Conservation (phyloP, 2,113 vertebrate species). For the Motacilla alba region DNA sequence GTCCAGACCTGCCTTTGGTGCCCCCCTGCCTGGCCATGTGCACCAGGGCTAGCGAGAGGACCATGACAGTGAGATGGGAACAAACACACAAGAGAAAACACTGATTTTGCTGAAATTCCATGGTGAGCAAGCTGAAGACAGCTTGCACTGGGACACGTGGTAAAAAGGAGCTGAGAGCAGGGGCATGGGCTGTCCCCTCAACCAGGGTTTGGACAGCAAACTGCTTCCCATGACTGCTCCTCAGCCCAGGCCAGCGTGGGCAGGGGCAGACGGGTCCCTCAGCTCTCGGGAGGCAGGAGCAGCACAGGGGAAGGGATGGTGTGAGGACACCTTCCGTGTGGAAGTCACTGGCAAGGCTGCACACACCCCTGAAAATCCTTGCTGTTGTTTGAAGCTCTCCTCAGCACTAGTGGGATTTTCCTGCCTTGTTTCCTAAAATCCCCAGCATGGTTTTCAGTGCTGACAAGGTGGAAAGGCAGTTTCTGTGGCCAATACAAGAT, state of each 20-base stretch:
- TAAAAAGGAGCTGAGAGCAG: background rate
- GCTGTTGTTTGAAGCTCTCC: background rate
- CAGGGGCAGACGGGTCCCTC: background rate
- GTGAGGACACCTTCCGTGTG: background rate
- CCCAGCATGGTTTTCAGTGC: background rate
- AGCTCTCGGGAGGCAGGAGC: background rate
- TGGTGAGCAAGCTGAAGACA: background rate
- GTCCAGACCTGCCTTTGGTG: background rate
- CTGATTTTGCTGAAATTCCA: background rate
- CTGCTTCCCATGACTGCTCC: background rate
- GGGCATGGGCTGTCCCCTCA: background rate
- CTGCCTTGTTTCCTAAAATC: background rate
- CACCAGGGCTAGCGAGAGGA: background rate
- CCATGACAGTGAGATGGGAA: background rate
- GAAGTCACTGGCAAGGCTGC: background rate
- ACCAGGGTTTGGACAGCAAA: background rate
- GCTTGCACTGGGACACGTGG: background rate
- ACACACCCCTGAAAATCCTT: background rate
- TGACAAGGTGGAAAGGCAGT: background rate
- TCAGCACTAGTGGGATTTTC: background rate
- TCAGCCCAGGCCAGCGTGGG: fast-evolving
- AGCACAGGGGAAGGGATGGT: background rate
- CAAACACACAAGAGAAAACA: background rate
- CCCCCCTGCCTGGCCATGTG: background rate
- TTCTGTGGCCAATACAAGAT: background rate